Evolutionary conservation across 2,888 invertebrate genomes (phyloP).

Genomic region (Tipula unca): DNA sequence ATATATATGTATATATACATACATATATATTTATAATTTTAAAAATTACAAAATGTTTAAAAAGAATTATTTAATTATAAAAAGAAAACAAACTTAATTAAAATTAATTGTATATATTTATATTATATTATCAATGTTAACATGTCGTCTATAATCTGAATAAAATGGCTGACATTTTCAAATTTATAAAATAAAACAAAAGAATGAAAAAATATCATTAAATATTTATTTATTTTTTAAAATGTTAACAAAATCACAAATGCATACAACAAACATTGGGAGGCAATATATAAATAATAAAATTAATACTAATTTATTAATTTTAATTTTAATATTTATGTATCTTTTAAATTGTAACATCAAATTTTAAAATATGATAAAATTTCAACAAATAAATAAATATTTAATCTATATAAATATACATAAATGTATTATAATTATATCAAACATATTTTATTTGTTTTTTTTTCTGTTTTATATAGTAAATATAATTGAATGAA

Average conservation of each 20-base stretch:
- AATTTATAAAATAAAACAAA: neutral
- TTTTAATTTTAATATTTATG: neutral
- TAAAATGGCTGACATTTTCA: neutral
- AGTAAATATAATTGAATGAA: neutral
- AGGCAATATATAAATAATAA: neutral
- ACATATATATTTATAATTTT: neutral
- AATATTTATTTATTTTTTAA: neutral
- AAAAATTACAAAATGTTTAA: constrained; percentile 16
- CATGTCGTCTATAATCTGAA: constrained; percentile 14
- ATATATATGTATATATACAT: neutral
- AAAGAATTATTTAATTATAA: neutral
- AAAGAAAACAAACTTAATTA: neutral
- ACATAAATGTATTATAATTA: no score
- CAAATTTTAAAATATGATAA: neutral
- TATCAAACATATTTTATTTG: neutral
- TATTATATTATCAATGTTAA: constrained; percentile 16
- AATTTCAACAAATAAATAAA: neutral
- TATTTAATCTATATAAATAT: neutral
- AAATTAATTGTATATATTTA: neutral
- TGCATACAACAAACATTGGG: neutral
- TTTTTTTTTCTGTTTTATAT: neutral
- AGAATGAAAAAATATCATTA: neutral
- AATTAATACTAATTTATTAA: neutral
- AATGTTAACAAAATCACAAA: neutral
- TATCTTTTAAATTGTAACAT: neutral